Conservation (phyloP, 2,113 vertebrate genomes). For the Bufo bufo region DNA sequence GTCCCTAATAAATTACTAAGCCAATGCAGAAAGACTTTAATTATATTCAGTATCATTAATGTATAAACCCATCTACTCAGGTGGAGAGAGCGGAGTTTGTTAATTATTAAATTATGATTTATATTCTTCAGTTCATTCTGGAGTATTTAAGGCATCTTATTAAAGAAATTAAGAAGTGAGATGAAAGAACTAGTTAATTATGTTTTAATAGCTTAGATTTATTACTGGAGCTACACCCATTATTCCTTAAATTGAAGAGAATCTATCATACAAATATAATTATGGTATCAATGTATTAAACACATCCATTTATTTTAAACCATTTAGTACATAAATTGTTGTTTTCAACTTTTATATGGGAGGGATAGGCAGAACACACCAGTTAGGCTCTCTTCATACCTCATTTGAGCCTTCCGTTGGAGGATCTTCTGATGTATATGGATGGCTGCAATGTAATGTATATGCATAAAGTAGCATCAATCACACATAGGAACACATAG, state of each 20-base stretch:
- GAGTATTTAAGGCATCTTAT: background rate
- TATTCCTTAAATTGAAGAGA: background rate
- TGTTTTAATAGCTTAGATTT: slow-evolving; percentile 16
- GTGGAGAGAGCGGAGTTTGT: background rate
- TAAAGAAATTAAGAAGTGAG: background rate
- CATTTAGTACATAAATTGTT: background rate
- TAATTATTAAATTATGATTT: slow-evolving; percentile 6
- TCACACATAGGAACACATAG: too few species aligned
- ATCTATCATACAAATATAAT: slow-evolving; percentile 2
- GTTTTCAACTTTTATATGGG: background rate
- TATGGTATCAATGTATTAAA: background rate
- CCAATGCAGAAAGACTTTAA: background rate
- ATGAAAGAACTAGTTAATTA: background rate
- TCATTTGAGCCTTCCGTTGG: background rate
- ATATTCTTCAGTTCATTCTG: background rate
- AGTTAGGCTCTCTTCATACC: too few species aligned
- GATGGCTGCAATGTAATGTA: too few species aligned
- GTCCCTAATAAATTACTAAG: background rate
- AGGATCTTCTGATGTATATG: too few species aligned
- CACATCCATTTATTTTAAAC: background rate
- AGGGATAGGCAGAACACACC: background rate
- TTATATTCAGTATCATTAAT: slow-evolving; percentile 1
- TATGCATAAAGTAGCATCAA: too few species aligned
- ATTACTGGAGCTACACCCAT: background rate
- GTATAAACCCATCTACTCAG: background rate